phyloP scores from a whole-genome alignment of 2,888 invertebrate species.

The Argyresthia goedartella region DNA sequence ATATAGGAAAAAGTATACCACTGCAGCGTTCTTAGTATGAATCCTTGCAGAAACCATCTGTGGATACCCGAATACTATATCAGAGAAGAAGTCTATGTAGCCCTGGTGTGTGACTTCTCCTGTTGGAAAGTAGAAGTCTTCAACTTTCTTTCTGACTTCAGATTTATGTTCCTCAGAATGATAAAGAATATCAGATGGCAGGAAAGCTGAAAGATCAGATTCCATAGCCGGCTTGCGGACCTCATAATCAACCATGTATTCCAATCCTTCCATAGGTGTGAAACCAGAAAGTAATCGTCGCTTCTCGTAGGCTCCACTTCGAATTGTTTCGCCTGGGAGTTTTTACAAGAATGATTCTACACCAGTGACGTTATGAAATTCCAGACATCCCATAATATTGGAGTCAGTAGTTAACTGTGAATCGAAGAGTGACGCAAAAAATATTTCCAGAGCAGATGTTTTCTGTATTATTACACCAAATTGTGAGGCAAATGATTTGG shows the following conservation, averaged over 20 bases:
- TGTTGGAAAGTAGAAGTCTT: conserved; percentile 1
- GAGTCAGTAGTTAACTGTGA: not conserved
- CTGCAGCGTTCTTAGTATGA: not conserved
- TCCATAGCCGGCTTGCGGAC: not conserved
- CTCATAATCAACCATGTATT: not conserved
- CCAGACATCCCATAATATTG: not conserved
- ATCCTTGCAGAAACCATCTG: not conserved
- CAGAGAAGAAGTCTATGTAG: conserved; percentile 1
- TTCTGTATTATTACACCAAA: not conserved
- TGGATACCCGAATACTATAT: conserved; percentile 2
- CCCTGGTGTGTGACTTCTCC: not conserved
- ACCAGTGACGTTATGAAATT: not conserved
- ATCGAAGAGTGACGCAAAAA: not conserved
- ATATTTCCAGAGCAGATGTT: not conserved
- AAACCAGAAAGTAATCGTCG: conserved; percentile 2
- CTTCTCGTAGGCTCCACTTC: conserved; percentile 1
- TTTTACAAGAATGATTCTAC: not conserved
- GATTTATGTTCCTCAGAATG: not conserved
- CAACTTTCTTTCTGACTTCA: not conserved
- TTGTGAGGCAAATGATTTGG: not conserved
- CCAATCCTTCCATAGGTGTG: conserved; percentile 1
- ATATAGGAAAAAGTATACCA: conserved; percentile 3
- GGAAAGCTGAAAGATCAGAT: not conserved
- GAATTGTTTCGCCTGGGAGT: not conserved
- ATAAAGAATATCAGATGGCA: conserved; percentile 1